Evolutionary conservation across 2,113 vertebrate genomes (phyloP), one percentile per base, ranked within the genome.

Genomic region (Centropus bengalensis): DNA sequence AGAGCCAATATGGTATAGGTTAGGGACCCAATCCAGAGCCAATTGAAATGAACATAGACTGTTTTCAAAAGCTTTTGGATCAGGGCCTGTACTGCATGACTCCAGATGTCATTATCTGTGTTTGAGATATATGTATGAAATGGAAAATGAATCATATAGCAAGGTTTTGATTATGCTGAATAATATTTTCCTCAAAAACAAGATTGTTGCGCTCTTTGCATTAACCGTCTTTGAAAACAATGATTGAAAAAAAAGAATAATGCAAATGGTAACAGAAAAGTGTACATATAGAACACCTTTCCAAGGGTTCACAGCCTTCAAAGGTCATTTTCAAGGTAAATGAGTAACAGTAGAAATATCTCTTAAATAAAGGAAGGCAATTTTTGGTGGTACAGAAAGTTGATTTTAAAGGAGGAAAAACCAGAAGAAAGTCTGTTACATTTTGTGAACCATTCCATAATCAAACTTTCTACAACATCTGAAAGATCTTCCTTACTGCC

Each of bases 21-120:
- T 86, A 93, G 56, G 51, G 40, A 85, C 38, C 64, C 59, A 63
- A 4, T n/a, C 16, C 60, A 85, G 64, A 36, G 55, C 71, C 68
- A 54, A 16, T 38, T 55, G 67, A 82, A 84, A 89, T 76, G 44
- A 82, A 76, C 40, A 24, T 5, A 76, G 82, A 14, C 67, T 88
- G 36, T 59, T 90, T 67, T 88, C 32, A 74, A 94, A 95, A 91
- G 51, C 62, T 80, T 71, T 94, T 91, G 96, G 82, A 85, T 86
- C 51, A 32, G 59, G 67, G 74, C 92, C 84, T 95, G 47, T 89
- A 40, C 71, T 93, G 55, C 60, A 88, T 59, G 82, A 73, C 36
- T 93, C 93, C 93, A 95, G 91, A 95, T 95, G 89, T 93, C 79
- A 80, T 94, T 93, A 80, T 95, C 82, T 96, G 60, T 91, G 59